Evolutionary conservation across 1,140 invertebrate species (phyloP).

Genomic region (Idris sp.): DNA sequence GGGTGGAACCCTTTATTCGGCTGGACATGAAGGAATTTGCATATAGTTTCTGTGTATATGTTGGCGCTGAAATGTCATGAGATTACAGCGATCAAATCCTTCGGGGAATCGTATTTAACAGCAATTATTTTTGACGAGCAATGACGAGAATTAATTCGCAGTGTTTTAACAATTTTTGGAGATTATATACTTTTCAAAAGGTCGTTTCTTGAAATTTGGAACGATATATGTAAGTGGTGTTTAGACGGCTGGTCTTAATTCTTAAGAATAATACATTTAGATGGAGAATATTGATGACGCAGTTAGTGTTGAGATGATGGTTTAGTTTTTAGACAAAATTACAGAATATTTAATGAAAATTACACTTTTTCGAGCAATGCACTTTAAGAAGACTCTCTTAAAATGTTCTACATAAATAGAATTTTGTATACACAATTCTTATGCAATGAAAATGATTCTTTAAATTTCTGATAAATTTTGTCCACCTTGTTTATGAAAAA

Average conservation of each 20-base stretch:
- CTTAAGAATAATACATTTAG: conserved; percentile 17
- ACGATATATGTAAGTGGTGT: conserved; percentile 22
- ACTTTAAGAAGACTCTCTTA: no score
- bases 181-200: conserved; percentile 38
- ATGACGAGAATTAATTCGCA: conserved; percentile 39
- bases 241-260: conserved; percentile 30
- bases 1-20: no score
- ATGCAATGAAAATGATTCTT: no score
- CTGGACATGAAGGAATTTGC: conserved; percentile 34
- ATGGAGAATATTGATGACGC: conserved; percentile 29
- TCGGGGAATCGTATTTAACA: conserved; percentile 38
- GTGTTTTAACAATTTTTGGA: conserved; percentile 38
- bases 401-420: no score
- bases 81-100: conserved; percentile 37
- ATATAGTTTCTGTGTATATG: conserved; percentile 22
- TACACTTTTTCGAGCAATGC: no score
- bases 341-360: no score
- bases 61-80: conserved; percentile 21
- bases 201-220: conserved; percentile 36
- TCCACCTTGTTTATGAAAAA: no score
- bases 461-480: no score
- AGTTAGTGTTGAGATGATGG: conserved; percentile 15
- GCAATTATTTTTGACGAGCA: conserved; percentile 47
- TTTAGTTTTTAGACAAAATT: conserved; percentile 35
- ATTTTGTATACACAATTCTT: no score